Percentiles rank a stretch among this genome's conserved stretches.
Evolutionary conservation across 2,888 invertebrate genomes (phyloP).

Genomic region (Linyphia triangularis): DNA sequence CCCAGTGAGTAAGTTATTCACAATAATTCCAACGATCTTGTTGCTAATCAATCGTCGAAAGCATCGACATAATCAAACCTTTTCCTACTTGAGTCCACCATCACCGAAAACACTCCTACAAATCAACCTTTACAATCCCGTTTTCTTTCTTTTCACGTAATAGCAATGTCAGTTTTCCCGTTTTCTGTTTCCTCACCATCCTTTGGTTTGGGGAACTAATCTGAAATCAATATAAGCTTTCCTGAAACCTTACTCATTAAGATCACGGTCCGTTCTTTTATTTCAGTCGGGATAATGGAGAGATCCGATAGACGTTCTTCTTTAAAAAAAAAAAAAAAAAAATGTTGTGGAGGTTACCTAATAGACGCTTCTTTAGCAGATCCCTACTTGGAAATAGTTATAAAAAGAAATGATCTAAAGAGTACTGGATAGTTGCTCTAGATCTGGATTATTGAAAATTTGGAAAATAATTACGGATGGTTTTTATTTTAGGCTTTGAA

Average conservation of each 20-base stretch:
- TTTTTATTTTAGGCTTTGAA: too few relatives aligned
- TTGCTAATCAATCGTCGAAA: background rate
- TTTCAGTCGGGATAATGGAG: background rate
- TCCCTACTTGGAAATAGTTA: background rate
- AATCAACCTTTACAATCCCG: background rate
- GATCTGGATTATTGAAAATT: too few relatives aligned
- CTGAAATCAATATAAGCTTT: conserved; percentile 60
- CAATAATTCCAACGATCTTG: too few relatives aligned
- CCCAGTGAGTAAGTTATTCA: too few relatives aligned
- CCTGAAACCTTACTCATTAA: conserved; percentile 48
- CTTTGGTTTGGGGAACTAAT: conserved; percentile 28
- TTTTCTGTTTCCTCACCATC: background rate
- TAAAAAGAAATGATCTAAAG: background rate
- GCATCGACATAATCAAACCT: background rate
- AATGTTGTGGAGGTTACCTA: background rate
- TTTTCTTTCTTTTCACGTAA: conserved; percentile 4
- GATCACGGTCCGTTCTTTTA: conserved; percentile 44
- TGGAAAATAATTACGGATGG: too few relatives aligned
- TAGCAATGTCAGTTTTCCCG: background rate
- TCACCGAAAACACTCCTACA: background rate
- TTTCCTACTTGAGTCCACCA: background rate
- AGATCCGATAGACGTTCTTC: background rate
- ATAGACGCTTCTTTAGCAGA: background rate
- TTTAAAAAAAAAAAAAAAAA: background rate
- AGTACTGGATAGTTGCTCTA: background rate